Evolutionary conservation across 2,113 vertebrate species (phyloP), one percentile per base, ranked within the genome.

Genomic region (Larimichthys crocea): DNA sequence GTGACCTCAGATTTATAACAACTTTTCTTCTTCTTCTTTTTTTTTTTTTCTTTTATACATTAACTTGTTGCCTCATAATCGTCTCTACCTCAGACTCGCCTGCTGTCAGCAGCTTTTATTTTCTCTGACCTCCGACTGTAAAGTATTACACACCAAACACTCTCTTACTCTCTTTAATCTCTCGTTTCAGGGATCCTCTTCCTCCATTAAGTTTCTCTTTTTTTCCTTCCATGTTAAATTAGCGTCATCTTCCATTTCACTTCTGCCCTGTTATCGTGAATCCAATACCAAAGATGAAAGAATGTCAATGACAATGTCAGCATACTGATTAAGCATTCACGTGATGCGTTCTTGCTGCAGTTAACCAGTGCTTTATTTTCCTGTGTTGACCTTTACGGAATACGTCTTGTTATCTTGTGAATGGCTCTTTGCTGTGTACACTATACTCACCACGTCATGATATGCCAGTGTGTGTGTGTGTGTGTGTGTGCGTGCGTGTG

Each of bases 291-390:
- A 85, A 81, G 83, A 89, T 86, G 82, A 74, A 74, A 86, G 75
- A 89, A 89, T 87, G 84, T 87, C 84, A 79, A 26, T 84, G 85
- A 82, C 64, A 74, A 15, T 76, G 82, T 86, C 73, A 74, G 76
- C 3, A 8, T 60, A 3, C 73, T 69, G 81, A 71, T 79, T 52
- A 74, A 16, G 70, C 67, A 0, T 76, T 85, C 76, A 61, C 55
- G 46, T 80, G 82, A 83, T 57, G 19, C 55, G 3, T 66, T 79
- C 76, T 63, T n/a, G 44, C 74, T 74, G 68, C 76, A 46, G 74
- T 76, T 24, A 69, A 82, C 40, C 52, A 49, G 42, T 75, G 84
- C 79, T 86, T 91, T 85, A 71, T 86, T 82, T 82, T 79, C 61
- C 85, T 50, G 26, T 19, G 29, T 79, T 57, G 65, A 82, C 84